phyloP scores from a whole-genome alignment of 1,140 invertebrate genomes.

The Bombus fervidus region DNA sequence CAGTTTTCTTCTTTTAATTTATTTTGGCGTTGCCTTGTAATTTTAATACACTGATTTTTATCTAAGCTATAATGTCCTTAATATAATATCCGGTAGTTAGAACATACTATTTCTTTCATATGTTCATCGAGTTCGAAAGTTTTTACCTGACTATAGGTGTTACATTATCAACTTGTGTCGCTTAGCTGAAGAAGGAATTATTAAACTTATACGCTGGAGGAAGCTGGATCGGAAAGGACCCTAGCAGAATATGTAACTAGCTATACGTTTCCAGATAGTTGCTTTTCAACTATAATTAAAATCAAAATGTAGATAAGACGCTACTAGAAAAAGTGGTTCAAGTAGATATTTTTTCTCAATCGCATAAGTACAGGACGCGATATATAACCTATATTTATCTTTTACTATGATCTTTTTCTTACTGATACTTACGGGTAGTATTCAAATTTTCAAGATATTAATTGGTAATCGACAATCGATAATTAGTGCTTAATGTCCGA shows the following conservation, averaged over 20 bases:
- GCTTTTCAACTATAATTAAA: not conserved
- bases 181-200: not conserved
- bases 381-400: not conserved
- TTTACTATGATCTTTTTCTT: not conserved
- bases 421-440: not conserved
- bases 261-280: not conserved
- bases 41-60: too few relatives aligned
- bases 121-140: not conserved
- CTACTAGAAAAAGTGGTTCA: too few relatives aligned
- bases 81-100: not conserved
- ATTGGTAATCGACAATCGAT: not conserved
- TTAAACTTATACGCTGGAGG: not conserved
- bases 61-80: not conserved
- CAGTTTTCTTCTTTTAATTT: too few relatives aligned
- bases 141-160: not conserved
- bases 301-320: not conserved
- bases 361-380: not conserved
- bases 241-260: not conserved
- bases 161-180: not conserved
- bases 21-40: too few relatives aligned
- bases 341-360: not conserved
- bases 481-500: not conserved
- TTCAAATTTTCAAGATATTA: not conserved
- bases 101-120: not conserved
- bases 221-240: not conserved